phyloP scores from a whole-genome alignment of 2,113 vertebrate genomes.

The Gymnobelideus leadbeateri region DNA sequence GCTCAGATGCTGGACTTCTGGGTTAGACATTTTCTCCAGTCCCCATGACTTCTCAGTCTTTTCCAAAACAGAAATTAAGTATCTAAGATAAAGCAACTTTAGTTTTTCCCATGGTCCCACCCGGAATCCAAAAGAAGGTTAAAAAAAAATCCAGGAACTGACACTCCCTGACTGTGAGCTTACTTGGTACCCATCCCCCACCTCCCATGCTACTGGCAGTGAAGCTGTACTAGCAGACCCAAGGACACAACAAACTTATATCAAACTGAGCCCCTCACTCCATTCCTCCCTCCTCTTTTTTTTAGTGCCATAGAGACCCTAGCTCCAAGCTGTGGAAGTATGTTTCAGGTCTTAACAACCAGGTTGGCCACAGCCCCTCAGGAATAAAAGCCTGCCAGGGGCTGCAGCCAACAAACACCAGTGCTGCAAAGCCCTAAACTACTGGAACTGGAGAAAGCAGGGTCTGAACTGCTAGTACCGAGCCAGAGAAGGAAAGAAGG shows the following conservation, averaged over 20 bases:
- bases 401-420: background rate
- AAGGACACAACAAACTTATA: background rate
- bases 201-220: background rate
- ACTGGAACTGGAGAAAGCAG: background rate
- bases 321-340: background rate
- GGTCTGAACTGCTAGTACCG: background rate
- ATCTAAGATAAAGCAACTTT: background rate
- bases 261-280: background rate
- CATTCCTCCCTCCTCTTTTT: background rate
- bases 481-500: background rate
- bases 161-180: background rate
- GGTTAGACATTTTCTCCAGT: background rate
- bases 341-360: background rate
- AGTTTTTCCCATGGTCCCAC: background rate
- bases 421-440: background rate
- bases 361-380: background rate
- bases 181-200: background rate
- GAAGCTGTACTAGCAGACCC: background rate
- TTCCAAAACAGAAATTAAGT: background rate
- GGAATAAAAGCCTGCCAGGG: background rate
- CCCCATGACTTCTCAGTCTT: background rate
- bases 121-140: background rate
- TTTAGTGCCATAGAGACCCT: background rate
- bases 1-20: background rate
- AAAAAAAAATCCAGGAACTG: no score